Percentiles rank a stretch among this genome's conserved stretches.
These are phyloP conservation scores for Brenthis hecate DNA, from an alignment of 2,888 invertebrate genomes.

Conservation along the genomic window DNA sequence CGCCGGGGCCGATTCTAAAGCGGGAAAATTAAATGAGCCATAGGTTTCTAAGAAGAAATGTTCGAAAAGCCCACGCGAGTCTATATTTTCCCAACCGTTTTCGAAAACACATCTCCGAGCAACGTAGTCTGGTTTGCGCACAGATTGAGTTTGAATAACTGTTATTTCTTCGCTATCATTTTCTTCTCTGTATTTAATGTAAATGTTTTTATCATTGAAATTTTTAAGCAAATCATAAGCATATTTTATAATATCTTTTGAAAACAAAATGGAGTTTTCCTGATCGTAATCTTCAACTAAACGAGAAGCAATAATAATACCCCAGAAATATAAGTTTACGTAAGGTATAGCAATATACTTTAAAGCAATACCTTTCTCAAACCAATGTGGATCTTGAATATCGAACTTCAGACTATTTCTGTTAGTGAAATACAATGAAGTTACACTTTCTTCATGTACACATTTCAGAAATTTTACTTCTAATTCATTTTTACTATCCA, in stretches of 20 bases:
- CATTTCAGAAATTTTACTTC: neutral
- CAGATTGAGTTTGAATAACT: constrained; percentile 6
- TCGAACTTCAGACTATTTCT: constrained; percentile 28
- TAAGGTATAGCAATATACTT: constrained; percentile 41
- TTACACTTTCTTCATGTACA: constrained; percentile 4
- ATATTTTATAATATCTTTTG: constrained; percentile 52
- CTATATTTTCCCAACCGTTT: constrained; percentile 51
- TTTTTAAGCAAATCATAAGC: constrained; percentile 52
- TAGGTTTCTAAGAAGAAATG: constrained; percentile 42
- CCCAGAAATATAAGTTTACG: constrained; percentile 41
- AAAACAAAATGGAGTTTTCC: constrained; percentile 44
- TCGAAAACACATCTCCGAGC: constrained; percentile 47
- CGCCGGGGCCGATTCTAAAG: constrained; percentile 41
- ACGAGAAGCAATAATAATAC: constrained; percentile 36
- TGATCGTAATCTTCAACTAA: constrained; percentile 38
- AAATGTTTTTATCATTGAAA: constrained; percentile 37
- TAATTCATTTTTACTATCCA: constrained; percentile 11
- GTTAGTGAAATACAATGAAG: constrained; percentile 29
- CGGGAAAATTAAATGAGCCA: constrained; percentile 36
- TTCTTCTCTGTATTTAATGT: neutral
- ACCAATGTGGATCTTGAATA: constrained; percentile 45
- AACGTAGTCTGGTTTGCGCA: constrained; percentile 45
- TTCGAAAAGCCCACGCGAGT: constrained; percentile 40
- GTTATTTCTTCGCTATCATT: neutral
- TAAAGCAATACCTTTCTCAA: constrained; percentile 45